phyloP scores from a whole-genome alignment of 2,888 invertebrate genomes.

The Piscicola geometra region DNA sequence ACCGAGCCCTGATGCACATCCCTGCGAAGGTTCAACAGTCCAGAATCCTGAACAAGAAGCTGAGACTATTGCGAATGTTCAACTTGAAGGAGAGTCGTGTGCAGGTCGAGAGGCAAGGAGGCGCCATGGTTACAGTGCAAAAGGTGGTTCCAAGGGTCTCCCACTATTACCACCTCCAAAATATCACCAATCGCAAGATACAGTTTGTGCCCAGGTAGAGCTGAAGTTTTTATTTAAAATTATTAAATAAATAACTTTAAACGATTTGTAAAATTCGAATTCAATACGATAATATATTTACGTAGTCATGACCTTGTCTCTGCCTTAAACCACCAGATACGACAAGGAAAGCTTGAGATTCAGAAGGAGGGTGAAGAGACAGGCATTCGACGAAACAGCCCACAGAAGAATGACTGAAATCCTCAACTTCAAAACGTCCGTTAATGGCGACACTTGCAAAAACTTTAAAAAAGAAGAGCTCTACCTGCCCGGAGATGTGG shows the following conservation, averaged over 20 bases:
- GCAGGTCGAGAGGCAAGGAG: background rate
- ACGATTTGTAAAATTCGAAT: background rate
- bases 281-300: no score
- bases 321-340: constrained; percentile 11
- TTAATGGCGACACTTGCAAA: constrained; percentile 47
- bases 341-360: constrained; percentile 10
- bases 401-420: constrained; percentile 44
- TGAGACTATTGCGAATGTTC: constrained; percentile 40
- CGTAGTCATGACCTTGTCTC: no score
- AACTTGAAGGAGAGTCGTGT: constrained; percentile 36
- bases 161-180: constrained; percentile 24
- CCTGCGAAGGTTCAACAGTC: constrained; percentile 28
- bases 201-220: constrained; percentile 36
- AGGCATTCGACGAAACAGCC: constrained; percentile 48
- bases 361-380: constrained; percentile 37
- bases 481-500: constrained; percentile 75
- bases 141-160: constrained; percentile 35
- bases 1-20: constrained; percentile 27
- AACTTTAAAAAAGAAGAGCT: constrained; percentile 45
- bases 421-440: constrained; percentile 42
- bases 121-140: background rate
- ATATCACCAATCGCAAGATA: constrained; percentile 35
- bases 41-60: constrained; percentile 40
- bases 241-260: background rate
- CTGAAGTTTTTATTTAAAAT: no score